These are phyloP conservation scores for Mythimna pallens DNA, from an alignment of 2,888 invertebrate species.

Conservation along the genomic window DNA sequence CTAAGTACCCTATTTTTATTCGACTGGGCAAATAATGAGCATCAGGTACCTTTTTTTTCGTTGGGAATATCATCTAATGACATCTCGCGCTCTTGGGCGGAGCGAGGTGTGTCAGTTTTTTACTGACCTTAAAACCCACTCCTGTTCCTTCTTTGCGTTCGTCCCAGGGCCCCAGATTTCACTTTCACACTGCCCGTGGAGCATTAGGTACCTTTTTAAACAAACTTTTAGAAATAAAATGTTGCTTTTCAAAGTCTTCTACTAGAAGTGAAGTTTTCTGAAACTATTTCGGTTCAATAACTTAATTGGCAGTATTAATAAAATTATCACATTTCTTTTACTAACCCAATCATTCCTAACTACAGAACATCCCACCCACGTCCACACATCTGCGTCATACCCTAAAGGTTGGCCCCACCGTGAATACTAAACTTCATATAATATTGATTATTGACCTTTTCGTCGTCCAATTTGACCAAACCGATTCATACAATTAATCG, in stretches of 20 bases:
- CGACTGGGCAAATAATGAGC: too few species aligned
- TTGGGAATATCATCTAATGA: too few species aligned
- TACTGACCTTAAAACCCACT: too few species aligned
- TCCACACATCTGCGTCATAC: constrained; percentile 71
- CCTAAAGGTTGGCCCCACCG: constrained; percentile 70
- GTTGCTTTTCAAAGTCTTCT: not conserved
- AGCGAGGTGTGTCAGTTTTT: too few species aligned
- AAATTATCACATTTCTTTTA: constrained; percentile 11
- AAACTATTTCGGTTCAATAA: not conserved
- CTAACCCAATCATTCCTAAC: not conserved
- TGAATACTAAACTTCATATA: constrained; percentile 74
- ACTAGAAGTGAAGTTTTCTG: not conserved
- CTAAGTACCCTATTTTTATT: too few species aligned
- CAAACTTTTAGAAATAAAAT: not conserved
- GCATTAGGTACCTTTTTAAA: not conserved
- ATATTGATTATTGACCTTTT: constrained; percentile 67
- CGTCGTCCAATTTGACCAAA: constrained; percentile 56
- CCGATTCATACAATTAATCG: constrained; percentile 52
- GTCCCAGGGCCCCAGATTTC: too few species aligned
- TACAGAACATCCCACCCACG: constrained; percentile 9
- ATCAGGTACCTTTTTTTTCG: too few species aligned
- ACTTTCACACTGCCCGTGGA: too few species aligned
- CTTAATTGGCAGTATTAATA: not conserved
- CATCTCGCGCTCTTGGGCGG: too few species aligned
- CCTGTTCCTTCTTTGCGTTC: too few species aligned